Evolutionary conservation across 2,888 invertebrate species (phyloP).

Genomic region (Heteromyza rotundicornis): DNA sequence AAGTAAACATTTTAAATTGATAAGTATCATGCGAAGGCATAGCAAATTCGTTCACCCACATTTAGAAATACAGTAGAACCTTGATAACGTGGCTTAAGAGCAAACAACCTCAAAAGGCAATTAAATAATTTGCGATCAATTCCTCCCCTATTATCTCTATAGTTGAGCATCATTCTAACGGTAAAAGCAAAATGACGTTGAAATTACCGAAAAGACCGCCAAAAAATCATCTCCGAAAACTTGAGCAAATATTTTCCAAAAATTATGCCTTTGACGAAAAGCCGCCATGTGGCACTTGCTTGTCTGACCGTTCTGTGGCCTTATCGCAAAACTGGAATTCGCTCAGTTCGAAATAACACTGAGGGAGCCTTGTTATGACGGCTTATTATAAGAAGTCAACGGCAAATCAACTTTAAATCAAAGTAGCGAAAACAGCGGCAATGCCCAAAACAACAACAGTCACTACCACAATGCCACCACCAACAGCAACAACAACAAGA

Average conservation of each 20-base stretch:
- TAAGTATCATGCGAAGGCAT: no score
- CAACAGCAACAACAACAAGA: neutral
- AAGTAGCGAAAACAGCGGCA: neutral
- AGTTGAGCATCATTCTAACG: no score
- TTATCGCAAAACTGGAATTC: no score
- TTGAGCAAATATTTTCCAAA: neutral
- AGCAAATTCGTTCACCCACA: no score
- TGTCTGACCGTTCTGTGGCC: neutral
- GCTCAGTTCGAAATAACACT: neutral
- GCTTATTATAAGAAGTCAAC: conserved; percentile 22
- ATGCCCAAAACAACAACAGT: neutral
- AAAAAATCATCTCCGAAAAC: neutral
- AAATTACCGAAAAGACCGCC: neutral
- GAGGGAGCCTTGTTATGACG: conserved; percentile 19
- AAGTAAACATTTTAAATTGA: no score
- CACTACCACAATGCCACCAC: neutral
- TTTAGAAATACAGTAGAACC: no score
- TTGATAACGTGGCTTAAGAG: no score
- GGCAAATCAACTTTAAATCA: conserved; percentile 14
- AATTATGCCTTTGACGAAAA: neutral
- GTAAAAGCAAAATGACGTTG: neutral
- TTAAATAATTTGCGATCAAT: no score
- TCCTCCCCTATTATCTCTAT: no score
- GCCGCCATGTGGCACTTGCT: neutral
- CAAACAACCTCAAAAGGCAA: no score